Evolutionary conservation across 2,797 vertebrate species (phyloP), one percentile per base, ranked within the genome.

Genomic region (Hypotaenidia philippensis): DNA sequence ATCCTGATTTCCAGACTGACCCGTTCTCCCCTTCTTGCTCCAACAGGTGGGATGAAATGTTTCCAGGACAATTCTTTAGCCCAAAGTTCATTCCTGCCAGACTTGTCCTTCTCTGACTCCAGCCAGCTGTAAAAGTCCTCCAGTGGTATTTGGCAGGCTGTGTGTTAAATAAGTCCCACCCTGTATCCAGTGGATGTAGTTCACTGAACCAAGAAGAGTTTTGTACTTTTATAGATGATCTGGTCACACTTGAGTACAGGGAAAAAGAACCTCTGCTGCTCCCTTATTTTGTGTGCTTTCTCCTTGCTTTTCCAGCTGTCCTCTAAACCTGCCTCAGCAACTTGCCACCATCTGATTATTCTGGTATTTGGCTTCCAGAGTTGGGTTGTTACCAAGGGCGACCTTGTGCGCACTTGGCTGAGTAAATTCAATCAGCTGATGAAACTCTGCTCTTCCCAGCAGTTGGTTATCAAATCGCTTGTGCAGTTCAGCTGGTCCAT

Each of bases 281-380:
- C 63, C 71, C 71, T 82, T 31, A 13, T 76, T 96, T 94, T n/a
- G 31, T 32, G n/a, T 77, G 60, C 60, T 70, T 94, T 78, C 52
- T 77, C 74, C 70, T 91, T 9, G 6, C 26, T 68, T 83, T 83
- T 80, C 85, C 34, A 56, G 12, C 56, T 93, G 47, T 87, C 79
- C 92, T 97, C 93, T 89, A 86, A 96, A 83, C 68, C 75, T 26
- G 21, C 70, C 78, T 80, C 55, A n/a, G 79, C 70, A 55, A 66
- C 36, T 78, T 44, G 79, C 77, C 93, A n/a, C 74, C 69, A 64
- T 84, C 89, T 94, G 90, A 94, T 96, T 93, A 87, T 94, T 97
- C 91, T 92, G 77, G 56, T 79, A 47, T 90, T 91, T 78, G 71
- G 55, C 77, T 38, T 17, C 40, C 74, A 56, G 29, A 38, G 49